A percentile compares a stretch with the other conserved stretches of the same genome.
phyloP scores from a whole-genome alignment of 2,888 invertebrate species.

The Ametastegia equiseti region DNA sequence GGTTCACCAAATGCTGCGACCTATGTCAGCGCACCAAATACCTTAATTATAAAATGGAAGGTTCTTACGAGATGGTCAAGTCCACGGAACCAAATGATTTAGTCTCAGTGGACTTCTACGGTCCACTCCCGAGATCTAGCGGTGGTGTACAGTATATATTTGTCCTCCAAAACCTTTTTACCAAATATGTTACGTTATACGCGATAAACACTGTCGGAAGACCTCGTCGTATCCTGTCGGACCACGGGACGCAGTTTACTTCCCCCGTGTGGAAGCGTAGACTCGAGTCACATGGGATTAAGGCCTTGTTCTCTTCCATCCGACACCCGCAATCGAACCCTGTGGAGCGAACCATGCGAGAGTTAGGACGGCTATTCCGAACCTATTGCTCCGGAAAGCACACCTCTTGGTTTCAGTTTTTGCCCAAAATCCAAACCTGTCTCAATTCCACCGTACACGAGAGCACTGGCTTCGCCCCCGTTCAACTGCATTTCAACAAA shows the following conservation, averaged over 20 bases:
- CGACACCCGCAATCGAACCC: constrained; percentile 57
- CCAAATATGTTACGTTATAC: constrained; percentile 49
- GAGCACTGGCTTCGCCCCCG: constrained; percentile 48
- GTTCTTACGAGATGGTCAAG: constrained; percentile 42
- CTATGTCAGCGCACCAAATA: constrained; percentile 50
- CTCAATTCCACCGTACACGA: constrained; percentile 48
- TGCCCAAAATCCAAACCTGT: constrained; percentile 49
- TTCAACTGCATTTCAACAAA: constrained; percentile 51
- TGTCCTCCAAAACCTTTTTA: constrained; percentile 49
- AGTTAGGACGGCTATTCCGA: constrained; percentile 54
- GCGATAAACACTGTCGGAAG: constrained; percentile 45
- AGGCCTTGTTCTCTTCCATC: constrained; percentile 50
- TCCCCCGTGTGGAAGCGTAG: constrained; percentile 37
- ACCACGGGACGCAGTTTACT: constrained; percentile 54
- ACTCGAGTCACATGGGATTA: constrained; percentile 30
- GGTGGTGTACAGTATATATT: constrained; percentile 51
- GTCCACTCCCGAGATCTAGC: constrained; percentile 47
- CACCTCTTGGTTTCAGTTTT: constrained; percentile 50
- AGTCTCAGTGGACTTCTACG: constrained; percentile 52
- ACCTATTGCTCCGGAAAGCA: constrained; percentile 50
- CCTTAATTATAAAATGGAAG: constrained; percentile 30
- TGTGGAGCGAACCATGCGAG: constrained; percentile 55
- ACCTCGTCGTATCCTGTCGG: constrained; percentile 46
- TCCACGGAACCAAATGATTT: constrained; percentile 43
- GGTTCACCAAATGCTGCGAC: constrained; percentile 43